Conservation (phyloP, 2,113 vertebrate genomes). For the Cheirogaleus medius region DNA sequence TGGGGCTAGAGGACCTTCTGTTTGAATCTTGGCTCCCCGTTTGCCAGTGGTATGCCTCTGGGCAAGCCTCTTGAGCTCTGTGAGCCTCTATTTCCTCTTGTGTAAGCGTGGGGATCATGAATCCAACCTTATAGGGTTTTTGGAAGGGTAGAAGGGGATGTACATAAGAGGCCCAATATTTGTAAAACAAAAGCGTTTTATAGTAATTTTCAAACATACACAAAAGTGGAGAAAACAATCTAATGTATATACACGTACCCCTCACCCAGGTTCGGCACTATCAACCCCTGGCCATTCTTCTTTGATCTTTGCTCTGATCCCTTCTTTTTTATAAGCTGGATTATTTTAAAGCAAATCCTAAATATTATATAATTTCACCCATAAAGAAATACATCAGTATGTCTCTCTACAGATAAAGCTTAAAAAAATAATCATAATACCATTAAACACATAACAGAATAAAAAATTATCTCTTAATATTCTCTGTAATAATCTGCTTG, state of each 20-base stretch:
- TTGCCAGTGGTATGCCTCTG: neutral
- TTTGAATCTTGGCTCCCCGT: neutral
- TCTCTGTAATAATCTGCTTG: neutral
- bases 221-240: neutral
- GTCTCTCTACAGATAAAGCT: neutral
- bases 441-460: neutral
- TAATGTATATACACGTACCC: neutral
- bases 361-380: neutral
- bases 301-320: neutral
- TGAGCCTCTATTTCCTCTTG: neutral
- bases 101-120: neutral
- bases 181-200: neutral
- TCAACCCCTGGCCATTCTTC: neutral
- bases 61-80: neutral
- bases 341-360: too few relatives aligned
- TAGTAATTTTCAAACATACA: neutral
- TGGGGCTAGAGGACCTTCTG: neutral
- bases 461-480: neutral
- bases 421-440: neutral
- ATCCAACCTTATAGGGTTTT: neutral
- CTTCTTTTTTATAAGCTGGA: neutral
- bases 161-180: neutral
- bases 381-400: neutral
- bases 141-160: neutral
- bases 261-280: neutral